A percentile compares a stretch with the other conserved stretches of the same genome.
These are phyloP conservation scores for Uria aalge DNA, from an alignment of 2,113 vertebrate species.

Conservation along the genomic window DNA sequence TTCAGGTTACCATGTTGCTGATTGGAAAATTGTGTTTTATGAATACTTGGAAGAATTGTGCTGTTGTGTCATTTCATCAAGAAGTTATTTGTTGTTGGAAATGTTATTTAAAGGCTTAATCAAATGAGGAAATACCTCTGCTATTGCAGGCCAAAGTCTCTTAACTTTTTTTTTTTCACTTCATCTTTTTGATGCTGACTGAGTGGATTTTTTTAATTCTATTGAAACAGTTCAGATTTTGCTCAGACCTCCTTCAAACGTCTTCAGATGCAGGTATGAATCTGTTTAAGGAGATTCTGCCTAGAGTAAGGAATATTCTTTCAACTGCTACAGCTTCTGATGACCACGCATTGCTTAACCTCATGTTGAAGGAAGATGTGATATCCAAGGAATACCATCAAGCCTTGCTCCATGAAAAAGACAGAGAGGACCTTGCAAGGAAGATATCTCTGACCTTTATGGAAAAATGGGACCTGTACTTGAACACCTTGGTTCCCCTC, in stretches of 20 bases:
- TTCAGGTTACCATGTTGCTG: not conserved
- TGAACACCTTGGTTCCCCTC: not conserved
- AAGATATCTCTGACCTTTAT: slow-evolving; percentile 76
- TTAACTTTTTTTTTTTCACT: slow-evolving; percentile 55
- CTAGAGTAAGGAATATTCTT: slow-evolving; percentile 60
- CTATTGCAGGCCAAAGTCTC: not conserved
- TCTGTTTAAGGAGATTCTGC: slow-evolving; percentile 75
- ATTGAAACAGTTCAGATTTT: not conserved
- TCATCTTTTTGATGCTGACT: slow-evolving; percentile 61
- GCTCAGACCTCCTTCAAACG: not conserved
- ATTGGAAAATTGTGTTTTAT: not conserved
- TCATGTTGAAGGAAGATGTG: slow-evolving; percentile 68
- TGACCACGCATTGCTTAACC: slow-evolving; percentile 56
- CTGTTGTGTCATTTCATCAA: not conserved
- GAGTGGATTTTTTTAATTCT: not conserved
- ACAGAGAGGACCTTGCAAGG: slow-evolving; percentile 72
- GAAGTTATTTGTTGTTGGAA: not conserved
- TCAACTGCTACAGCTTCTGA: slow-evolving; percentile 31
- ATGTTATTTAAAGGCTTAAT: not conserved
- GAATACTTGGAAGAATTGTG: not conserved
- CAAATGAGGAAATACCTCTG: slow-evolving; percentile 67
- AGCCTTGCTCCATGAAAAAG: slow-evolving; percentile 60
- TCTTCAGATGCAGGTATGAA: slow-evolving; percentile 61
- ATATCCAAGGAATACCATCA: slow-evolving; percentile 76
- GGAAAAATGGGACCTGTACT: slow-evolving; percentile 66